A percentile compares a stretch with the other conserved stretches of the same genome.
These are phyloP conservation scores for Drosophila nigricruria DNA, from an alignment of 2,888 invertebrate species.

Conservation along the genomic window DNA sequence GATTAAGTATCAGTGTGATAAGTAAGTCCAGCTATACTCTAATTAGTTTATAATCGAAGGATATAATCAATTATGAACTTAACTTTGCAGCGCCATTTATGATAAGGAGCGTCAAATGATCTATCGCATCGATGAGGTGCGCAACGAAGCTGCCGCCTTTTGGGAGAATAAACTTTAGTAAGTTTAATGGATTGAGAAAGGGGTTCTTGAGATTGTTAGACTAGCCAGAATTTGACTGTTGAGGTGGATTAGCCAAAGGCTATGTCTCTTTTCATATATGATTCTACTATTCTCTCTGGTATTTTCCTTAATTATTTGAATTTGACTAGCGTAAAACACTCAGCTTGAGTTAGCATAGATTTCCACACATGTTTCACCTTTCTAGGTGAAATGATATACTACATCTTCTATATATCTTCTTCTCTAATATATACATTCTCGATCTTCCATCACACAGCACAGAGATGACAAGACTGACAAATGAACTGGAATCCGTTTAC, in stretches of 20 bases:
- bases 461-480: conserved; percentile 88
- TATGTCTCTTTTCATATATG: too few species aligned
- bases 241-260: too few species aligned
- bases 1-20: conserved; percentile 85
- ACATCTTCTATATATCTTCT: not conserved
- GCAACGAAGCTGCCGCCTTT: conserved; percentile 87
- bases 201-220: not conserved
- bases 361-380: not conserved
- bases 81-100: conserved; percentile 80
- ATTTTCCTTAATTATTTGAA: too few species aligned
- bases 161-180: conserved; percentile 88
- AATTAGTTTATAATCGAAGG: not conserved
- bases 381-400: not conserved
- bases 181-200: conserved; percentile 32
- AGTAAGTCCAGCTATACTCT: conserved; percentile 61
- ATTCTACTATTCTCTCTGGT: not conserved
- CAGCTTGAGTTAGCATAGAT: too few species aligned
- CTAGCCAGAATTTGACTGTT: not conserved
- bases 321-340: too few species aligned
- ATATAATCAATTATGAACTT: not conserved
- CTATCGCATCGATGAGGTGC: conserved; percentile 86
- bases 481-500: conserved; percentile 88
- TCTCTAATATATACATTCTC: not conserved
- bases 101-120: conserved; percentile 86
- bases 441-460: conserved; percentile 80